Evolutionary conservation across 2,888 invertebrate genomes (phyloP).

Genomic region (Nysson spinosus): DNA sequence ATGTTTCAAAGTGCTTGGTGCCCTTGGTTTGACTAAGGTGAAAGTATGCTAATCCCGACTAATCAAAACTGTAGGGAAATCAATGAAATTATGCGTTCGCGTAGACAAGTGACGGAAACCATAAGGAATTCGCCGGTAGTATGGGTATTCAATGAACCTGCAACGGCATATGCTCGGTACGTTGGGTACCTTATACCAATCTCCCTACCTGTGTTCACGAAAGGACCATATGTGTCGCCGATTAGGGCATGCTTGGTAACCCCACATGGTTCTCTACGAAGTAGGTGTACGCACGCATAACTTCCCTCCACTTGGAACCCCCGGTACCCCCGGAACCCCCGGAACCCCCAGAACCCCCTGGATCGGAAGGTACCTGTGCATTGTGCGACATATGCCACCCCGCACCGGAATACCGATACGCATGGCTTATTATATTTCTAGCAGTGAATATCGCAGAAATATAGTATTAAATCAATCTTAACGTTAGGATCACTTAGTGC

Average conservation of each 20-base stretch:
- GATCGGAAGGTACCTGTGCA: conserved; percentile 41
- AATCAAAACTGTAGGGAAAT: background rate
- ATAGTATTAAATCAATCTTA: too few species aligned
- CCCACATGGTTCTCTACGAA: conserved; percentile 42
- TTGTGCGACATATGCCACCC: conserved; percentile 64
- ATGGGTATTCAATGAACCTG: conserved; percentile 53
- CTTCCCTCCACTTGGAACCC: too few species aligned
- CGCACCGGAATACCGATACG: conserved; percentile 59
- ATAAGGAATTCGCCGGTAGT: conserved; percentile 19
- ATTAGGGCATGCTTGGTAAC: conserved; percentile 46
- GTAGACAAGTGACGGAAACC: background rate
- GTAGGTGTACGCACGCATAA: conserved; percentile 32
- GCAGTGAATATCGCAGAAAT: too few species aligned
- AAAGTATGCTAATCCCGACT: too few species aligned
- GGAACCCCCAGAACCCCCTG: conserved; percentile 31
- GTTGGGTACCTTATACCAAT: conserved; percentile 48
- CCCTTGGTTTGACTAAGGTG: background rate
- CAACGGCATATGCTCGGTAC: conserved; percentile 58
- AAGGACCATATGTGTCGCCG: conserved; percentile 49
- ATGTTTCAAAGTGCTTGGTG: too few species aligned
- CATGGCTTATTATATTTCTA: conserved; percentile 73
- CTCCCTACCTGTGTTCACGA: conserved; percentile 44
- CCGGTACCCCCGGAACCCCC: too few species aligned
- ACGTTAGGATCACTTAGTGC: too few species aligned
- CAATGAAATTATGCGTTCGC: background rate